phyloP scores from a whole-genome alignment of 1,140 invertebrate species.

The Stenopsyche tienmushanensis region DNA sequence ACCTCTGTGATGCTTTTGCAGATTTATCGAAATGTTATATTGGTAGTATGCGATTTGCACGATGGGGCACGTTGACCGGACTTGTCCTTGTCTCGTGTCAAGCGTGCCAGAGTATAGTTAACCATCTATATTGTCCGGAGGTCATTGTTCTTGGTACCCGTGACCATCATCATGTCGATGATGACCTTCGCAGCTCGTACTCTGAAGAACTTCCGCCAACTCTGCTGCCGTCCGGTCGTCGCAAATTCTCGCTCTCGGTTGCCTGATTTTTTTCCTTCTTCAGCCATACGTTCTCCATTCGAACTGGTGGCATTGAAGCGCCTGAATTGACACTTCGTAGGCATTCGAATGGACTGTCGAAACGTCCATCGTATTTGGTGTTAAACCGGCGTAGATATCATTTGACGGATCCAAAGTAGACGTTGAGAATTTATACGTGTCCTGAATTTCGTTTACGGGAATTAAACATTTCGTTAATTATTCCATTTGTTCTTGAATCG shows the following conservation, averaged over 20 bases:
- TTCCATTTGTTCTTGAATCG: no score
- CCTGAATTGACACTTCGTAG: no score
- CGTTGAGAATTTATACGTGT: no score
- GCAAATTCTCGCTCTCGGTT: neutral
- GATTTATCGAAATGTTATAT: no score
- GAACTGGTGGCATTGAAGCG: neutral
- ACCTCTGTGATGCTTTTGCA: no score
- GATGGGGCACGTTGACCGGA: constrained; percentile 9
- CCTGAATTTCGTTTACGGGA: no score
- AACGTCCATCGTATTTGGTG: no score
- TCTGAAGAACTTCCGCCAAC: constrained; percentile 4
- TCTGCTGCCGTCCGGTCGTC: constrained; percentile 5
- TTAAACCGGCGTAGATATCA: no score
- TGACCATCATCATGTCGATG: constrained; percentile 10
- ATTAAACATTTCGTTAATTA: no score
- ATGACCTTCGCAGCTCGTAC: constrained; percentile 8
- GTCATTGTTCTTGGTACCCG: constrained; percentile 22
- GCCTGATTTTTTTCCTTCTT: neutral
- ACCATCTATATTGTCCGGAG: constrained; percentile 14
- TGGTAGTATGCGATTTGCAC: no score
- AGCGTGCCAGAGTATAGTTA: constrained; percentile 16
- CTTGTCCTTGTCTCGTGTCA: constrained; percentile 22
- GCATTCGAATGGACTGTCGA: no score
- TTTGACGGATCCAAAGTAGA: no score
- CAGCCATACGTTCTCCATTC: neutral